Percentiles rank a stretch among this genome's conserved stretches.
These are phyloP conservation scores for Conops quadrifasciatus DNA, from an alignment of 2,888 invertebrate species.

Conservation along the genomic window DNA sequence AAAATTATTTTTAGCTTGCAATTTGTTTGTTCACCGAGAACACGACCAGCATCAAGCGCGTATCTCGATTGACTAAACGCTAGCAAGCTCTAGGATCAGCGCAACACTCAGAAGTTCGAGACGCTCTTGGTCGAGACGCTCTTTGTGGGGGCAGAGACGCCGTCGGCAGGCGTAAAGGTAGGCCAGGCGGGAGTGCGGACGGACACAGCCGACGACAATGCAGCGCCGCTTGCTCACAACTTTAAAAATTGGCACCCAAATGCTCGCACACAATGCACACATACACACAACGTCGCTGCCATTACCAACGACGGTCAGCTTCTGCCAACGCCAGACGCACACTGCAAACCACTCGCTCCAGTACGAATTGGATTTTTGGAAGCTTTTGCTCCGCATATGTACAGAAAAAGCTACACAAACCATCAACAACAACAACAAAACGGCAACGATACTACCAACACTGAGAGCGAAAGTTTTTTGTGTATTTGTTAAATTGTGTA, in stretches of 20 bases:
- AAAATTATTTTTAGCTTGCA: conserved; percentile 32
- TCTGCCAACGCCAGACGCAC: conserved; percentile 34
- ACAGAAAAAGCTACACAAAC: conserved; percentile 16
- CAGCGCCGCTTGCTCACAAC: conserved; percentile 7
- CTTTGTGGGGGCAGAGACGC: background rate
- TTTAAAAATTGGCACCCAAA: conserved; percentile 6
- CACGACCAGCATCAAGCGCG: conserved; percentile 66
- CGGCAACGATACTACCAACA: background rate
- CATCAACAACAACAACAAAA: conserved; percentile 1
- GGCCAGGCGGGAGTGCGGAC: no score
- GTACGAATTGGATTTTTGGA: conserved; percentile 12
- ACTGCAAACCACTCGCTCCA: background rate
- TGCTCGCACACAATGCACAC: background rate
- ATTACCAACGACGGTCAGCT: conserved; percentile 38
- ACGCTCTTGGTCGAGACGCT: conserved; percentile 11
- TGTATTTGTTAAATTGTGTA: conserved; percentile 29
- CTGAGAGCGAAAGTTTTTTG: background rate
- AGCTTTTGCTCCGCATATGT: conserved; percentile 23
- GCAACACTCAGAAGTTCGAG: conserved; percentile 46
- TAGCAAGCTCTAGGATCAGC: conserved; percentile 64
- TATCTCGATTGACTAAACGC: conserved; percentile 66
- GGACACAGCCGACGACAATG: no score
- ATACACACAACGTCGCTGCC: conserved; percentile 17
- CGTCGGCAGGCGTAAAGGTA: background rate
- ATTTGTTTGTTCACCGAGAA: conserved; percentile 53